A percentile compares a stretch with the other conserved stretches of the same genome.
phyloP scores from a whole-genome alignment of 2,113 vertebrate species.

The Albula glossodonta region DNA sequence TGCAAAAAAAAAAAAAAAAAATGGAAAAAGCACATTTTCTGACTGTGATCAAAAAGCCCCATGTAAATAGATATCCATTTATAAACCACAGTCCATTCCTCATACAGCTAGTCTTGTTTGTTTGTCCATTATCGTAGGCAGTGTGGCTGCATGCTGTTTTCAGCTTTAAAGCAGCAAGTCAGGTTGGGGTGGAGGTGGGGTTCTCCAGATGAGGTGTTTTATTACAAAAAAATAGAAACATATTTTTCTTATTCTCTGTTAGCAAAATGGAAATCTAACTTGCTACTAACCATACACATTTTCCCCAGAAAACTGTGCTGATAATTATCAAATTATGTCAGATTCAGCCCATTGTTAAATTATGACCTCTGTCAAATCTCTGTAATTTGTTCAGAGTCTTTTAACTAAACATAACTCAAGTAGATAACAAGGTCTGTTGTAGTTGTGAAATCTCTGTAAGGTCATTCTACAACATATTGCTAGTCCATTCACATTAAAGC shows the following conservation, averaged over 20 bases:
- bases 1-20: no score
- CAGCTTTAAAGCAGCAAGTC: no score
- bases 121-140: no score
- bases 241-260: not conserved
- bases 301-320: not conserved
- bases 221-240: no score
- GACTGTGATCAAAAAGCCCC: no score
- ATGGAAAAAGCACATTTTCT: no score
- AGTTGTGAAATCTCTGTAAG: conserved; percentile 9
- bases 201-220: no score
- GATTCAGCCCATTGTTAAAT: not conserved
- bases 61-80: no score
- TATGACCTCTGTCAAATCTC: not conserved
- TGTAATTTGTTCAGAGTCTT: not conserved
- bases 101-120: no score
- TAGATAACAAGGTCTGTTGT: not conserved
- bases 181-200: no score
- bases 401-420: not conserved
- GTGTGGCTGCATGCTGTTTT: no score
- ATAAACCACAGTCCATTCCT: no score
- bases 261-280: not conserved
- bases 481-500: conserved; percentile 22
- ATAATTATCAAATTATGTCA: not conserved
- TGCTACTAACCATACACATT: not conserved
- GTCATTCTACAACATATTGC: conserved; percentile 46